Evolutionary conservation across 2,113 vertebrate genomes (phyloP).

Genomic region (Cyanistes caeruleus): DNA sequence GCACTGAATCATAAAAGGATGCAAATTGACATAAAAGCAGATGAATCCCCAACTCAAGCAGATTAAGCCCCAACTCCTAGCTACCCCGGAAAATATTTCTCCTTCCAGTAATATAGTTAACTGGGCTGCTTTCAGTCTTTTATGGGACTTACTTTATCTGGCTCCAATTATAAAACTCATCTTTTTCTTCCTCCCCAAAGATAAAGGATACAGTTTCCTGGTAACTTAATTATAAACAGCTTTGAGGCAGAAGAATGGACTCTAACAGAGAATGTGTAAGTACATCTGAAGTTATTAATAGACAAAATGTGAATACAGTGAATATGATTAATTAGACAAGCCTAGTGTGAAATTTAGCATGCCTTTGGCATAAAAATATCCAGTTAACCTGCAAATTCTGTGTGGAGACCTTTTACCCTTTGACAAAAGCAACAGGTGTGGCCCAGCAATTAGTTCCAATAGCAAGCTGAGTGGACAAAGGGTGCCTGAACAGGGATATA

Average conservation of each 20-base stretch:
- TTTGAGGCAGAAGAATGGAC: not conserved
- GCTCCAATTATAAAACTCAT: slow-evolving; percentile 1
- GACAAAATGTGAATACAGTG: not conserved
- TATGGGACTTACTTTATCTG: slow-evolving; percentile 1
- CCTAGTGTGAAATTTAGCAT: not conserved
- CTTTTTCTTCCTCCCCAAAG: not conserved
- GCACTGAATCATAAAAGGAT: not conserved
- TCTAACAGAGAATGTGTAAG: not conserved
- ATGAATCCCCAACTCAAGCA: not conserved
- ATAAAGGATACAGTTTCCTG: not conserved
- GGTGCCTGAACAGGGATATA: not conserved
- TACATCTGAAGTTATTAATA: not conserved
- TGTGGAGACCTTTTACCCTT: not conserved
- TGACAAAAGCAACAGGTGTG: not conserved
- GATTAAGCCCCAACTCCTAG: not conserved
- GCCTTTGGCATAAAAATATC: not conserved
- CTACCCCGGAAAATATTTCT: not conserved
- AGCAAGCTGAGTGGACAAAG: not conserved
- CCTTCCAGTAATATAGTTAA: not conserved
- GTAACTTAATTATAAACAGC: not conserved
- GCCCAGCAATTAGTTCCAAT: not conserved
- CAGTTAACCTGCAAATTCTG: not conserved
- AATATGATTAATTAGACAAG: not conserved
- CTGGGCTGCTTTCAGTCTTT: not conserved
- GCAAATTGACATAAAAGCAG: not conserved